Base-by-base conservation (phyloP, 2,113 vertebrate species). In the Aptenodytes forsteri region DNA sequence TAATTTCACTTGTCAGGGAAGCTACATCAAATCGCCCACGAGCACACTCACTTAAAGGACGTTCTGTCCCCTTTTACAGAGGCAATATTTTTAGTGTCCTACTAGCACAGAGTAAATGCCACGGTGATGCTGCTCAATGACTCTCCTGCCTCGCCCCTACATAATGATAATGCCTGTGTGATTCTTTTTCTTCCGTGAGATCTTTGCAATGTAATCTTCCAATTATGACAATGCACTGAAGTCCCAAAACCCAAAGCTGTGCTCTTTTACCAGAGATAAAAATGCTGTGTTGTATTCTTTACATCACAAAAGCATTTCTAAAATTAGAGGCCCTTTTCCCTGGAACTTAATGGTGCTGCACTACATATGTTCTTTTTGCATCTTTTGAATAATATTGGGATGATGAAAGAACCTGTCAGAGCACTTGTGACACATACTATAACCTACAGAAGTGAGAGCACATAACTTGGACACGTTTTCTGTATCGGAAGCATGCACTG, bases 1-100 rank as follows among this genome's bases (percentile, higher is more conserved):
- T 91, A 85, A 95, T 97, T 97, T 97, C 94, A 94, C 93, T 97
- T 97, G 97, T 97, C 94, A 96, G 93, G 89, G 64, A 96, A 97
- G 90, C 95, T 92, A 79, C 87, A 94, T 96, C 95, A 94, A 82
- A 77, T 95, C 96, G 91, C 95, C 95, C 96, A 96, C 95, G 6
- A 96, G 77, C 78, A 87, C 94, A 61, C 78, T 49, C 85, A 70
- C 94, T 96, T 92, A 96, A 96, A 97, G 97, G 96, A 97, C 97
- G 40, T 97, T 96, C 96, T 97, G 97, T 98, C 96, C 95, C 95
- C 88, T 93, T 93, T 96, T 95, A 50, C 91, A 95, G 82, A 96
- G 73, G 89, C 91, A 96, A 50, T 97, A 97, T 98, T 97, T 97
- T 97, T 97, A 95, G 95, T 94, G 93, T 94, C 75, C 93, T 97